Evolutionary conservation across 2,113 vertebrate genomes (phyloP), one percentile per base, ranked within the genome.

Genomic region (Pseudois nayaur): DNA sequence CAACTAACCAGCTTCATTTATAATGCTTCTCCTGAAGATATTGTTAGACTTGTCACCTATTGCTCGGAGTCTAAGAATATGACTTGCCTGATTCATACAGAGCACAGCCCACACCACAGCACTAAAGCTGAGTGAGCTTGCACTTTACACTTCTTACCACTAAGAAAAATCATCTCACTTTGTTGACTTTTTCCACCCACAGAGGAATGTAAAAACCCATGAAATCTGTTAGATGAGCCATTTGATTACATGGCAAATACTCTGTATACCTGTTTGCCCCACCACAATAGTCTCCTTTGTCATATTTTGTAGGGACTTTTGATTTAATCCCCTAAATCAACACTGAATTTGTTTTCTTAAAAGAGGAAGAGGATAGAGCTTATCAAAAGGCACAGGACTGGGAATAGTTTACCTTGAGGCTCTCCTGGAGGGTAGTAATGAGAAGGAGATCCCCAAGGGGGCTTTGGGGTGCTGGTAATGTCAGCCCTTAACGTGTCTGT

Each of bases 281-380:
- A 67, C 27, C 48, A 6, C 10, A 54, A 52, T 14, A 36, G 43
- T 92, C 52, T 57, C 45, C 79, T 88, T 87, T 71, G 92, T 88
- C 43, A 6, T 48, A 15, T 59, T 97, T 87, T 78, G 54, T 31
- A 54, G 29, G 36, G 14, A 57, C 16, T 55, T 91, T 97, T 88
- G 59, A 45, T 76, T 95, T 95, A 96, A 95, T 94, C 76, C 31
- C 40, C 11, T 84, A 40, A 74, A 57, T 93, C 95, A 97, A 97
- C 91, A 79, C 31, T 54, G 57, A 81, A 16, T 50, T 83, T 97
- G 54, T 96, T 97, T 97, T 92, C 71, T 83, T 78, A 82, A 6
- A 7, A 86, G 33, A 89, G 88, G 57, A 96, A 86, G 64, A 76
- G 13, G 91, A 83, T 50, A 45, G 33, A 33, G 48, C 33, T 91